phyloP scores from a whole-genome alignment of 2,888 invertebrate species.

The Gandaritis pyraliata region DNA sequence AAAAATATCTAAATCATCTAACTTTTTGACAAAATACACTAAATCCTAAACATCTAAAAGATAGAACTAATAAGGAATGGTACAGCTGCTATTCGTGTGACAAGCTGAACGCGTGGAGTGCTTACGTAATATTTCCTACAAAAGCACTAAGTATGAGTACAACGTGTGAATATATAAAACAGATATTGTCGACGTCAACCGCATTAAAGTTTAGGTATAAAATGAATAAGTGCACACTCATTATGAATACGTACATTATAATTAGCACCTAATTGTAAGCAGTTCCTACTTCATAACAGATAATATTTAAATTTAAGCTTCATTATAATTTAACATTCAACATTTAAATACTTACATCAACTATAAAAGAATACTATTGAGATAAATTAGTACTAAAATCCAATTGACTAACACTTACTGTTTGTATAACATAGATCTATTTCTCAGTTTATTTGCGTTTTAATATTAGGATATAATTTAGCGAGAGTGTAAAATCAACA shows the following conservation, averaged over 20 bases:
- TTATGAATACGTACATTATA: slow-evolving; percentile 64
- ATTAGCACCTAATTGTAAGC: slow-evolving; percentile 82
- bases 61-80: slow-evolving; percentile 23
- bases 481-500: too few relatives aligned
- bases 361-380: slow-evolving; percentile 43
- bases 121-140: slow-evolving; percentile 40
- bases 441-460: not conserved
- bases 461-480: not conserved
- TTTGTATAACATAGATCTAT: slow-evolving; percentile 6
- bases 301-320: slow-evolving; percentile 55
- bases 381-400: slow-evolving; percentile 42
- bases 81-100: slow-evolving; percentile 17
- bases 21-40: slow-evolving; percentile 50
- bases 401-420: slow-evolving; percentile 10
- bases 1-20: slow-evolving; percentile 53
- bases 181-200: slow-evolving; percentile 80
- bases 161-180: slow-evolving; percentile 56
- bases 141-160: slow-evolving; percentile 46
- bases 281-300: slow-evolving; percentile 58
- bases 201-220: slow-evolving; percentile 66
- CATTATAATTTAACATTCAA: slow-evolving; percentile 66
- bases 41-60: slow-evolving; percentile 33
- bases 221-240: slow-evolving; percentile 71
- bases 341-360: slow-evolving; percentile 55
- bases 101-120: slow-evolving; percentile 30